Evolutionary conservation across 2,888 invertebrate species (phyloP).

Genomic region (Acrocyrtus sp.): DNA sequence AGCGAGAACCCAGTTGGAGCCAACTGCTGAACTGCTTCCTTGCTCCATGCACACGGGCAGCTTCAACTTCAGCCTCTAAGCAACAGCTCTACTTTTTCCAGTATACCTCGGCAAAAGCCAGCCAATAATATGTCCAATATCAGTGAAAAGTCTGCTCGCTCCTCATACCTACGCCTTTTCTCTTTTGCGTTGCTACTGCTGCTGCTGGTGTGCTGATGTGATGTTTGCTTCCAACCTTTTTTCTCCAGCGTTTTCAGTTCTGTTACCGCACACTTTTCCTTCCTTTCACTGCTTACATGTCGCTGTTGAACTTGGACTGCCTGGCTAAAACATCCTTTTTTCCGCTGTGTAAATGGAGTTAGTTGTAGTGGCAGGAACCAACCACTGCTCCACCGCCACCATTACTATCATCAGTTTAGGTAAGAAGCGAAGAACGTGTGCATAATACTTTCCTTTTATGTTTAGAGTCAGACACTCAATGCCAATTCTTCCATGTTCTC

Average conservation of each 20-base stretch:
- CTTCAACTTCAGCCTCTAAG: too few species aligned
- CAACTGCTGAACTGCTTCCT: constrained; percentile 25
- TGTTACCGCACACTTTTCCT: too few species aligned
- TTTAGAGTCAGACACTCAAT: constrained; percentile 5
- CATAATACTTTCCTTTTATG: not conserved
- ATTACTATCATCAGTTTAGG: constrained; percentile 2
- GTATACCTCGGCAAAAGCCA: not conserved
- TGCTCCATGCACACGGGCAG: constrained; percentile 1
- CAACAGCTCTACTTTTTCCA: not conserved
- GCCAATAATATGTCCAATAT: constrained; percentile 22
- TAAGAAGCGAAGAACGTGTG: constrained; percentile 9
- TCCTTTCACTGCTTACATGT: constrained; percentile 5
- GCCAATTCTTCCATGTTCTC: constrained; percentile 24
- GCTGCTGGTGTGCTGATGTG: constrained; percentile 19
- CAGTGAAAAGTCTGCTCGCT: too few species aligned
- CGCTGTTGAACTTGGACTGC: constrained; percentile 31
- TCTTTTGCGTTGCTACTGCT: constrained; percentile 22
- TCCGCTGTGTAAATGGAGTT: constrained; percentile 10
- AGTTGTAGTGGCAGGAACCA: not conserved
- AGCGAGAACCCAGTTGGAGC: constrained; percentile 33
- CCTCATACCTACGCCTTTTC: too few species aligned
- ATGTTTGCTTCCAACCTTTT: constrained; percentile 32
- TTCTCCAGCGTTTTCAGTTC: constrained; percentile 3
- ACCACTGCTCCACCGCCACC: not conserved
- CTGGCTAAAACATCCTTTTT: constrained; percentile 24